Conservation (phyloP, 2,888 invertebrate species). For the Bimastos eiseni region DNA sequence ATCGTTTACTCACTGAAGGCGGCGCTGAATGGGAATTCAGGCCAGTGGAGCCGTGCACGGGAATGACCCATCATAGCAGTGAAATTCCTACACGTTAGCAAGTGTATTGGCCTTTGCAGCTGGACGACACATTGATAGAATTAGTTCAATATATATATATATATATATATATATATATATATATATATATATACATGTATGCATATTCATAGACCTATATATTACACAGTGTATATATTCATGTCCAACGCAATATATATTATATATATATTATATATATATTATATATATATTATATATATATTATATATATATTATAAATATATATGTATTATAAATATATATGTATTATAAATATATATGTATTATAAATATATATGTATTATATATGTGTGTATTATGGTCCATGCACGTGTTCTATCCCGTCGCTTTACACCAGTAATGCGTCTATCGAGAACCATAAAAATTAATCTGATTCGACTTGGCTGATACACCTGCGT, state of each 20-base stretch:
- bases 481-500: not conserved
- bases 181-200: not conserved
- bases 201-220: not conserved
- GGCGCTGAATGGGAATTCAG: not conserved
- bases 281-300: not conserved
- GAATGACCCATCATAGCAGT: not conserved
- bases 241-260: not conserved
- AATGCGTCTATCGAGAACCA: not conserved
- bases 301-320: not conserved
- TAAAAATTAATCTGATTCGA: not conserved
- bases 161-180: not conserved
- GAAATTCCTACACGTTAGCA: not conserved
- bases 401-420: not conserved
- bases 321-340: not conserved
- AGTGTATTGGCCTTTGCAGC: not conserved
- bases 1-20: not conserved
- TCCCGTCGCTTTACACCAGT: not conserved
- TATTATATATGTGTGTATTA: too few species aligned
- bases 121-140: not conserved
- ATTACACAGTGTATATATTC: not conserved
- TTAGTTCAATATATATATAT: not conserved
- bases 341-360: not conserved
- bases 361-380: not conserved
- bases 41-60: not conserved
- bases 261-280: not conserved